Evolutionary conservation across 2,797 vertebrate genomes (phyloP).

Genomic region (Momotus momota): DNA sequence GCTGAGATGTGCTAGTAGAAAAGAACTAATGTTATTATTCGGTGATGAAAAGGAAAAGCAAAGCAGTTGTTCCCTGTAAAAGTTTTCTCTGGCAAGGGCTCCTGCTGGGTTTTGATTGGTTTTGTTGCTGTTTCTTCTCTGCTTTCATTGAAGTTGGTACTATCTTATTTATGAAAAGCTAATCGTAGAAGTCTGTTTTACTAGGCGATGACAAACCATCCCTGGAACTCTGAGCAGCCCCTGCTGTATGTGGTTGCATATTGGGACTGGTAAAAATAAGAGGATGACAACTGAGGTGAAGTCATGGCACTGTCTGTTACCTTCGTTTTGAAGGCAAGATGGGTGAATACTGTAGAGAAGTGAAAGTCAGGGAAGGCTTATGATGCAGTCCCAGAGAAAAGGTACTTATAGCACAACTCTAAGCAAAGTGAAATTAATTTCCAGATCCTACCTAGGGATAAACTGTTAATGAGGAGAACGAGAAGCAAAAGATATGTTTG

Average conservation of each 20-base stretch:
- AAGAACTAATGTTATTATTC: background rate
- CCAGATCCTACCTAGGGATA: background rate
- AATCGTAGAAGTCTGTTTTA: background rate
- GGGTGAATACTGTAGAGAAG: background rate
- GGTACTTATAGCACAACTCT: background rate
- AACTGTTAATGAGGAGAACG: background rate
- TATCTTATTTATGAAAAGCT: background rate
- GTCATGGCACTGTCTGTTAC: background rate
- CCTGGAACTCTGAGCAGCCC: background rate
- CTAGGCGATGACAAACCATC: background rate
- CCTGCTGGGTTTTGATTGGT: background rate
- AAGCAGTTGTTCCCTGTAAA: background rate
- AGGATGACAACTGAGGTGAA: background rate
- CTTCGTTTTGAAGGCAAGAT: background rate
- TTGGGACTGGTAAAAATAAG: background rate
- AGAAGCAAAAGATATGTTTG: background rate
- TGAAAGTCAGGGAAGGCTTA: background rate
- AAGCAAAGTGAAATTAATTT: background rate
- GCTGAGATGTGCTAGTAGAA: background rate
- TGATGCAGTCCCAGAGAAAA: background rate
- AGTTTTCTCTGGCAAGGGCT: background rate
- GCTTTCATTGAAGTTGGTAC: background rate
- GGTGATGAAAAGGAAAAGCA: background rate
- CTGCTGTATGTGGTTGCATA: background rate
- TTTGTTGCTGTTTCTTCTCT: background rate